Base-by-base conservation (phyloP, 2,797 vertebrate genomes). In the Schizothorax lantsangensis region DNA sequence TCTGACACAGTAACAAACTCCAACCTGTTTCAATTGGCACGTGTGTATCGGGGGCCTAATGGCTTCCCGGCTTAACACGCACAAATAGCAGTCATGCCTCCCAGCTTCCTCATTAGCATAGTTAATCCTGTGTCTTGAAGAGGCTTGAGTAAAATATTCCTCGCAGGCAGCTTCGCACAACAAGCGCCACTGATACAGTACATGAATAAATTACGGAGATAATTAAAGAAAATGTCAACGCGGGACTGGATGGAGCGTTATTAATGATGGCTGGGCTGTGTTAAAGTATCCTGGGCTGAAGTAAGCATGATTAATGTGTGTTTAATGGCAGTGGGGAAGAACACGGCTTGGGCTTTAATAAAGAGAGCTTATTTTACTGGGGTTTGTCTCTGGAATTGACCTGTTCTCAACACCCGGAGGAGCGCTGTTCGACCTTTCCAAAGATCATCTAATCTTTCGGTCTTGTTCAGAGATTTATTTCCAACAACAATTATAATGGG, bases 201-300 rank as follows among this genome's bases (percentile, higher is more conserved):
- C 93, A 95, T 96, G 95, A 96, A 96, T 95, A 96, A 95, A 95
- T 95, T 95, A 95, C 92, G 89, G 92, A 90, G 92, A 93, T 95
- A 95, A 96, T 96, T 96, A 95, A 96, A 95, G 94, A 88, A 94
- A 95, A 95, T 96, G 95, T 95, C 95, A 96, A 94, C 95, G 90
- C 86, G 88, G 89, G 91, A 90, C 93, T 94, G 93, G 94, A 94
- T 93, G 91, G 91, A 93, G 92, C 91, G 73, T 93, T 95, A 95
- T 95, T 95, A 96, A 95, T 90, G 89, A 94, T 77, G 89, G 88
- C 88, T 91, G 87, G 84, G 90, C 91, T 91, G 90, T 91, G 92
- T 93, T 93, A 91, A 91, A 91, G 90, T 90, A 94, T 92, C 92
- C 88, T 84, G 88, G 89, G 89, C 91, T 89, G 84, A 90, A 92